A percentile compares a stretch with the other conserved stretches of the same genome.
These are phyloP conservation scores for Ligdia adustata DNA, from an alignment of 2,888 invertebrate species.

Conservation along the genomic window DNA sequence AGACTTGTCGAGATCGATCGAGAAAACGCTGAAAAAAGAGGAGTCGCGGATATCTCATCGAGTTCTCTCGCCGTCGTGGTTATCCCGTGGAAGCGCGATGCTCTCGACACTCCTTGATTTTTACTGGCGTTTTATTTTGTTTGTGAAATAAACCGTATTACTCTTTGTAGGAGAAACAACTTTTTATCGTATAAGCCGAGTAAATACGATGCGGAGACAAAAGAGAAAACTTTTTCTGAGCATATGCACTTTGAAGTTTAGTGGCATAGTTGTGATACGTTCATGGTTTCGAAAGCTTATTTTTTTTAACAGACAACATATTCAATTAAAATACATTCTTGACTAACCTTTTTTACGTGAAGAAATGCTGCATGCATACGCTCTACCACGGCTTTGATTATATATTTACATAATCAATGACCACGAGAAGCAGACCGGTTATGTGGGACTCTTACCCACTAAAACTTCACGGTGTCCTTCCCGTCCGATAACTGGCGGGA, in stretches of 20 bases:
- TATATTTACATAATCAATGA: no score
- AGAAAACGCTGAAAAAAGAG: constrained; percentile 5
- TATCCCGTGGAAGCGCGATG: constrained; percentile 29
- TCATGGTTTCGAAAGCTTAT: not conserved
- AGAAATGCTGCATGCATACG: no score
- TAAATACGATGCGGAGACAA: constrained; percentile 41
- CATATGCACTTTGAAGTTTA: constrained; percentile 28
- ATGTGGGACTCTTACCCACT: no score
- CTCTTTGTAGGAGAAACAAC: constrained; percentile 51
- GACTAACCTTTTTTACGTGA: no score
- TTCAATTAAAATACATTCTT: not conserved
- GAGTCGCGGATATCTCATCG: constrained; percentile 13
- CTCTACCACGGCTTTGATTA: no score
- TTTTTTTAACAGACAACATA: not conserved
- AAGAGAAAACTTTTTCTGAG: constrained; percentile 24
- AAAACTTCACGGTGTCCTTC: no score
- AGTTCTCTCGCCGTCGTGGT: constrained; percentile 30
- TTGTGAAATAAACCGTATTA: constrained; percentile 52
- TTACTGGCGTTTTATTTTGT: constrained; percentile 52
- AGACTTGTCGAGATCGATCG: constrained; percentile 28
- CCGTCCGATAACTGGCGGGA: no score
- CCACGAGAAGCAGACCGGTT: no score
- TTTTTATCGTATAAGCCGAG: constrained; percentile 52
- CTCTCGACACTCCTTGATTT: constrained; percentile 41
- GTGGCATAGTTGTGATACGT: constrained; percentile 2